Base-by-base conservation (phyloP, 2,888 invertebrate genomes). In the Himalopsyche japonica region DNA sequence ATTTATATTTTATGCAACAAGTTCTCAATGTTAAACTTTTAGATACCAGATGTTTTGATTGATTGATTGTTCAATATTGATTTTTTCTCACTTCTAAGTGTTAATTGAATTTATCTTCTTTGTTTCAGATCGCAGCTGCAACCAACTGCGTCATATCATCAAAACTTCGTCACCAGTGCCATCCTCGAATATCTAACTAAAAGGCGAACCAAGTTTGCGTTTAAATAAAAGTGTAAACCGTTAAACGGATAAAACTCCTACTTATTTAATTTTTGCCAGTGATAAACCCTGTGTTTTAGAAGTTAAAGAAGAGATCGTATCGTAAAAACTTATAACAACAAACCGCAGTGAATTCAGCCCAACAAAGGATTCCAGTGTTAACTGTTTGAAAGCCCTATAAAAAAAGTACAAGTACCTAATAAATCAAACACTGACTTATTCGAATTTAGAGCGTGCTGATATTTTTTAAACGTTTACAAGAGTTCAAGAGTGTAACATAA, bases 201-300 rank as follows among this genome's bases (percentile, higher is more conserved):
- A 37, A 77, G 77, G 24, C 77, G 34, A 77, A 77, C 77, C 8
- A n/a, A 77, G 70, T 70, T 70, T 70, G 70, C 70, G 70, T 70
- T 30, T 24, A 27, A 30, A 70, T 70, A 30, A 70, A 70, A 70
- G 70, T 70, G 70, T 27, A 70, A 30, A 70, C 70, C 70, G 43
- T 43, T 10, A 32, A 77, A 77, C 37, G 34, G 77, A 77, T 37
- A 18, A 77, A 77, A 82, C 76, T 48, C 79, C 76, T 79, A 79
- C 43, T 83, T 70, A 70, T 70, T 70, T 70, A 27, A 70, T 12
- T 70, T 70, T 27, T 27, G 27, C 81, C 84, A 81, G 84, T 81
- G 80, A 84, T 83, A 79, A 64, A 78, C 57, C 79, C 83, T 83
- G 83, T 83, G 84, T 80, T 84, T 48, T 84, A 84, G 80, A 83